Conservation (phyloP, 1,140 invertebrate species). For the Drosophila novamexicana region DNA sequence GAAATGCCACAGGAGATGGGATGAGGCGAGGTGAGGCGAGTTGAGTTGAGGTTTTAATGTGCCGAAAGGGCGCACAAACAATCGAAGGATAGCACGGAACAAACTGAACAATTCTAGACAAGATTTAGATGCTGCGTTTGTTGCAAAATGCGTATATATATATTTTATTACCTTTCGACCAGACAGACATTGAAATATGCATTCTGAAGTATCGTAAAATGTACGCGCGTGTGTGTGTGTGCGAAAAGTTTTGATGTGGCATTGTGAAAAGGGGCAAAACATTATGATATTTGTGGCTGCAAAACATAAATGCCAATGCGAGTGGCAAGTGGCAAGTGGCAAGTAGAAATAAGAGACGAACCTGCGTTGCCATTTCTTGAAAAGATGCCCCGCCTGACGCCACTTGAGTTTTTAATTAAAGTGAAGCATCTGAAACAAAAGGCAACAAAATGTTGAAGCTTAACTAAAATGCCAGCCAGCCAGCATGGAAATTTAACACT, state of each 20-base stretch:
- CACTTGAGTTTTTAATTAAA: slow-evolving; percentile 83
- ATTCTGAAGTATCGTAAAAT: slow-evolving; percentile 65
- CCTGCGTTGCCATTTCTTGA: background rate
- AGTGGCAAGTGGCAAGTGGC: slow-evolving; percentile 7
- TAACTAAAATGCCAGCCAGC: slow-evolving; percentile 71
- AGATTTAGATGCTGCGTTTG: slow-evolving; percentile 74
- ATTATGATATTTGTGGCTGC: slow-evolving; percentile 47
- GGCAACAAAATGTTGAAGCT: slow-evolving; percentile 72
- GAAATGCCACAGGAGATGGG: slow-evolving; percentile 61
- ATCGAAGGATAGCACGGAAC: slow-evolving; percentile 63
- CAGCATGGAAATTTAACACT: slow-evolving; percentile 80
- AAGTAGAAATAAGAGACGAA: slow-evolving; percentile 10
- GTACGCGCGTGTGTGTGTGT: slow-evolving; percentile 1
- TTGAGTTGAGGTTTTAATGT: slow-evolving; percentile 67
- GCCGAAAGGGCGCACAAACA: slow-evolving; percentile 65
- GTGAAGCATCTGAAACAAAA: slow-evolving; percentile 69
- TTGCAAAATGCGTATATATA: slow-evolving; percentile 66
- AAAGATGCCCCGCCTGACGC: slow-evolving; percentile 36
- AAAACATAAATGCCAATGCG: slow-evolving; percentile 42
- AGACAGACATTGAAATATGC: slow-evolving; percentile 78
- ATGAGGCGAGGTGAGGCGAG: slow-evolving; percentile 30
- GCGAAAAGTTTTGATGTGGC: slow-evolving; percentile 39
- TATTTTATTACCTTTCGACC: slow-evolving; percentile 67
- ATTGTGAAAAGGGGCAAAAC: slow-evolving; percentile 23
- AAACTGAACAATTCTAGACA: slow-evolving; percentile 64